phyloP scores from a whole-genome alignment of 2,797 vertebrate genomes.

The Gymnodraco acuticeps region DNA sequence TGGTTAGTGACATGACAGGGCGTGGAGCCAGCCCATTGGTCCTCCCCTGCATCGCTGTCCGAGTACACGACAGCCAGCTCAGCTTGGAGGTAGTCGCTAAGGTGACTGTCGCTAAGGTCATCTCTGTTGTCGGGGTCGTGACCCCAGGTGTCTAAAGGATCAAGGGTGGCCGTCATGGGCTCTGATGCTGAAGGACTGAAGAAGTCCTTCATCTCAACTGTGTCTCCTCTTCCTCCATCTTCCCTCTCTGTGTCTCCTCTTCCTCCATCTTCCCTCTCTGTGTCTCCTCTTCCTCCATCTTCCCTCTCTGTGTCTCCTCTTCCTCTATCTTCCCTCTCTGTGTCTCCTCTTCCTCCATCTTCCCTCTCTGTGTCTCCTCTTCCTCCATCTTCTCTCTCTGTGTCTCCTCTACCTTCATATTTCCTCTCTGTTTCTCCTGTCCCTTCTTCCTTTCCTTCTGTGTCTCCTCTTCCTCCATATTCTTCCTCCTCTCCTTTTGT shows the following conservation, averaged over 20 bases:
- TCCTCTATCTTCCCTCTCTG: neutral
- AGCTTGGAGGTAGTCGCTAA: slow-evolving; percentile 75
- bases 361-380: neutral
- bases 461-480: neutral
- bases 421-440: neutral
- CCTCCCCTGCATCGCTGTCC: slow-evolving; percentile 74
- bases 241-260: slow-evolving; percentile 7
- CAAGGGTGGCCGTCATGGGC: neutral
- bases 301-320: neutral
- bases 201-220: slow-evolving; percentile 24
- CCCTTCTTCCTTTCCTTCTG: too few species aligned
- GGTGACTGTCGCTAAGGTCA: slow-evolving; percentile 63
- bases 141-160: slow-evolving; percentile 25
- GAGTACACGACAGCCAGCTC: slow-evolving; percentile 76
- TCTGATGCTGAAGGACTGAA: slow-evolving; percentile 28
- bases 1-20: slow-evolving; percentile 44
- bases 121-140: slow-evolving; percentile 41
- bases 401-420: neutral
- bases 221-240: neutral
- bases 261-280: neutral
- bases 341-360: neutral
- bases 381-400: neutral
- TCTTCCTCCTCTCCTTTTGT: neutral
- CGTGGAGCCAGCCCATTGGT: slow-evolving; percentile 47
- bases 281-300: neutral